Evolutionary conservation across 2,113 vertebrate genomes (phyloP), one percentile per base, ranked within the genome.

Genomic region (Chaetodon trifascialis): DNA sequence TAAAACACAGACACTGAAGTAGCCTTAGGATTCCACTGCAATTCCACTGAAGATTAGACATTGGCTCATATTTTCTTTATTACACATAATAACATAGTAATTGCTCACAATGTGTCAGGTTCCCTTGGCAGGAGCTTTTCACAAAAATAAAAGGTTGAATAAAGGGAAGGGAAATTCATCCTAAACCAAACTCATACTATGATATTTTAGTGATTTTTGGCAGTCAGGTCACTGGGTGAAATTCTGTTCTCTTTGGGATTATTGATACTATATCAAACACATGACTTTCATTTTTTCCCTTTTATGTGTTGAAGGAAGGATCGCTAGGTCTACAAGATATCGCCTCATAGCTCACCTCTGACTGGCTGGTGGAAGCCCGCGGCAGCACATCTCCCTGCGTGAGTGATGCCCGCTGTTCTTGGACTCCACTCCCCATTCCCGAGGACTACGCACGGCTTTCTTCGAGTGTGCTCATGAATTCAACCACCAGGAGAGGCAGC

Each of bases 391-490:
- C 96, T 46, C 95, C 94, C 91, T 75, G 92, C 2, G 75, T 85
- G 79, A 97, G 95, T 59, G 93, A 87, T 89, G 88, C 92, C 73
- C 67, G 86, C 65, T 91, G 93, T 90, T 96, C 96, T 94, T 96
- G 96, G 87, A 96, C 96, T 92, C 96, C 97, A 95, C 94, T 97
- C 93, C 96, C 98, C 98, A 99, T 99, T 74, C 95, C 96, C 85
- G 86, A 87, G 67, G 63, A 85, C 89, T 91, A 91, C 1, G 25
- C 69, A 40, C 69, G 2, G 71, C 74, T 25, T 55, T 56, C 55
- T 47, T 78, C 25, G 46, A 51, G 44, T 78, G 84, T 52, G 30
- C 87, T 79, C 88, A 88, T 90, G 82, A 77, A 93, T 89, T 85
- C 90, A 89, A 86, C 80, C 82, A 79, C 54, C 40, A 5, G 65